Evolutionary conservation across 2,113 vertebrate species (phyloP).

Genomic region (Ahaetulla prasina): DNA sequence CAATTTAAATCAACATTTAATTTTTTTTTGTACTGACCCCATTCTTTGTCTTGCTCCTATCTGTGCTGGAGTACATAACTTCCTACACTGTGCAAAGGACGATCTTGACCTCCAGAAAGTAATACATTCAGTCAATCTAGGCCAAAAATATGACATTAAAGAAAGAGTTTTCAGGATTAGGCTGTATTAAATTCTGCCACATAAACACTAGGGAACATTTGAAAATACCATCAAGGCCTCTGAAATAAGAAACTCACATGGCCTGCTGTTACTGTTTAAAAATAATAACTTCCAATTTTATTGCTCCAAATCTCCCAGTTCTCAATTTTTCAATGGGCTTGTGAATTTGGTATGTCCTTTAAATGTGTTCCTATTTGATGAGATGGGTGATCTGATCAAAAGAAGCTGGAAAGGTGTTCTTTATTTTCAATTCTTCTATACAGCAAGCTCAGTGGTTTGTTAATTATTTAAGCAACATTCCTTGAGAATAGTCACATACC

Average conservation of each 20-base stretch:
- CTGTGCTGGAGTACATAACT: background rate
- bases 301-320: background rate
- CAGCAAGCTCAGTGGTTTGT: background rate
- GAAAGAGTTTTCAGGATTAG: background rate
- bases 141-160: background rate
- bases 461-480: background rate
- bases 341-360: background rate
- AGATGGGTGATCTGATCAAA: background rate
- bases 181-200: background rate
- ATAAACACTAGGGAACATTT: background rate
- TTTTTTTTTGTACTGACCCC: background rate
- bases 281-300: background rate
- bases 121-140: background rate
- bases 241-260: background rate
- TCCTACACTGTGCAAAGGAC: background rate
- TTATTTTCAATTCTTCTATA: background rate
- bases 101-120: background rate
- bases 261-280: background rate
- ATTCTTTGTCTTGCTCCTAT: background rate
- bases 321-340: background rate
- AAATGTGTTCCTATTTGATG: background rate
- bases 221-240: background rate
- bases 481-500: background rate
- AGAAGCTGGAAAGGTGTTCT: background rate
- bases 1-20: background rate